These are phyloP conservation scores for Kudoa iwatai DNA, from an alignment of 30 jellyfish, hydroid and myxozoan genomes.

Conservation along the genomic window DNA sequence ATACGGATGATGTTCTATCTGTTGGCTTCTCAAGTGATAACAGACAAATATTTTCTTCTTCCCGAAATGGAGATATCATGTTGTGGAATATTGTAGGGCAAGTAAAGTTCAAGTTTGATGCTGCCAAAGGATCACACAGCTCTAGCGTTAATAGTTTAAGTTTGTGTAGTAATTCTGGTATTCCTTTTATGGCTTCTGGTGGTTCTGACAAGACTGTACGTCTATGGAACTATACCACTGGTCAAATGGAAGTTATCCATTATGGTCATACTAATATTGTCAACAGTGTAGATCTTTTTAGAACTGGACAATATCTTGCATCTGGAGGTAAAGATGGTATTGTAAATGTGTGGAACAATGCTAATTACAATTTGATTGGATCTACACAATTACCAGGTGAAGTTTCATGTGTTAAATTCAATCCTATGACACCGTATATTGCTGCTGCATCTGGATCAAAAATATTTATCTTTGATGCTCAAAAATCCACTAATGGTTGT, in stretches of 20 bases:
- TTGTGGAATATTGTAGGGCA: conserved; percentile 73
- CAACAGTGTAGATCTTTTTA: conserved; percentile 60
- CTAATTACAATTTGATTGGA: conserved; percentile 44
- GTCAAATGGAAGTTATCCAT: conserved; percentile 8
- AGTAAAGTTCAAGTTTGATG: conserved; percentile 34
- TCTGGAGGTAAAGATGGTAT: conserved; percentile 88
- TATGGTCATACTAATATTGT: conserved; percentile 62
- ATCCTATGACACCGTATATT: conserved; percentile 67
- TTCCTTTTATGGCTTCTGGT: conserved; percentile 68
- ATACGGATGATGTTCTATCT: conserved; percentile 72
- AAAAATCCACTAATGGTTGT: too few relatives aligned
- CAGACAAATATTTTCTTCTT: conserved; percentile 80
- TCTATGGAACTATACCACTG: conserved; percentile 2
- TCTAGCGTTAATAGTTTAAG: conserved; percentile 68
- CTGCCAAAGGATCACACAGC: conserved; percentile 52
- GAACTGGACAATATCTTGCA: conserved; percentile 67
- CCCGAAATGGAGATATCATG: conserved; percentile 46
- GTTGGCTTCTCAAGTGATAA: conserved; percentile 89
- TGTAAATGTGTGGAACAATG: conserved; percentile 77
- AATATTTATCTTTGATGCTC: conserved; percentile 24
- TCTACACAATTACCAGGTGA: conserved; percentile 35
- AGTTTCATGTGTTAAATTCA: conserved; percentile 33
- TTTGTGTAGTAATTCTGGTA: conserved; percentile 43
- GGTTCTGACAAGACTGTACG: conserved; percentile 70
- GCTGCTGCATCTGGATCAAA: conserved; percentile 93